Percentiles rank a stretch among this genome's conserved stretches.
phyloP scores from a whole-genome alignment of 2,113 vertebrate genomes.

The Eptatretus burgeri region DNA sequence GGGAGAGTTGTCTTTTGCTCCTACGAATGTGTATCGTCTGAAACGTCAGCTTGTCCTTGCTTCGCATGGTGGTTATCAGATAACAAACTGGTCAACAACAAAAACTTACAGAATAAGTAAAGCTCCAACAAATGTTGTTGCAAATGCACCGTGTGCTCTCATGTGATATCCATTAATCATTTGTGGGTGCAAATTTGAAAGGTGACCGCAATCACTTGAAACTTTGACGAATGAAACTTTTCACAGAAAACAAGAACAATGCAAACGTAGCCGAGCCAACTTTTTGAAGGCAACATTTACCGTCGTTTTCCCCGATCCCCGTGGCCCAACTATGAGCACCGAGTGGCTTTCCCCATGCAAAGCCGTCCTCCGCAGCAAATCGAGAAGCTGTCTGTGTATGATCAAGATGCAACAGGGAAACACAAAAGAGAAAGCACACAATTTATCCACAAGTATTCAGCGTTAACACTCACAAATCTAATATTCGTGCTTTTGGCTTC shows the following conservation, averaged over 20 bases:
- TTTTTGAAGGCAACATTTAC: slow-evolving; percentile 18
- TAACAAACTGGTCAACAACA: too few species aligned
- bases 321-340: slow-evolving; percentile 51
- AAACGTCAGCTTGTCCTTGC: too few species aligned
- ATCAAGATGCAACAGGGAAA: too few species aligned
- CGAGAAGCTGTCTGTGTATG: slow-evolving; percentile 18
- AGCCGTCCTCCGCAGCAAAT: slow-evolving; percentile 45
- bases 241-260: not conserved
- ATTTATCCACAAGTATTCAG: too few species aligned
- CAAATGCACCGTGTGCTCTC: not conserved
- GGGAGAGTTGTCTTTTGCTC: too few species aligned
- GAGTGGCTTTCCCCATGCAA: slow-evolving; percentile 77
- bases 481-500: too few species aligned
- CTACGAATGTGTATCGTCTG: too few species aligned
- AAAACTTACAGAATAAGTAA: too few species aligned
- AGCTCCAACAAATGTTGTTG: too few species aligned
- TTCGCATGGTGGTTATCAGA: too few species aligned
- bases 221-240: not conserved
- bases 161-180: not conserved
- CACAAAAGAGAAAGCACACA: too few species aligned
- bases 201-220: not conserved
- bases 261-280: not conserved
- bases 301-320: slow-evolving; percentile 55
- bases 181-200: not conserved
- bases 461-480: too few species aligned